Evolutionary conservation across 2,113 vertebrate species (phyloP).

Genomic region (Notarius quadriscutis): DNA sequence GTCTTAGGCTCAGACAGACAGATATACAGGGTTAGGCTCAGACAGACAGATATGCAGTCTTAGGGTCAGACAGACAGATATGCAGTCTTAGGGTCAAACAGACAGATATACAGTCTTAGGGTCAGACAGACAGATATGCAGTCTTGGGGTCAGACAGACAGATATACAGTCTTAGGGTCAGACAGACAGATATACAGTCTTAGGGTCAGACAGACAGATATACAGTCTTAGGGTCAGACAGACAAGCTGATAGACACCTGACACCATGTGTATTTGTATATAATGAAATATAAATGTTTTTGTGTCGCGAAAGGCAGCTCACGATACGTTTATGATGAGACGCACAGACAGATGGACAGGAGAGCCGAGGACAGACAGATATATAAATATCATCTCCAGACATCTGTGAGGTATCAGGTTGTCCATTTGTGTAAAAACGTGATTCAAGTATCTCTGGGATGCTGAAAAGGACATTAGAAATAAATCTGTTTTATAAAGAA

Average conservation of each 20-base stretch:
- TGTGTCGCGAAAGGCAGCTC: not conserved
- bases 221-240: not conserved
- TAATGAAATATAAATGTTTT: not conserved
- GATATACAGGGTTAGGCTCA: not conserved
- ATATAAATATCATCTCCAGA: not conserved
- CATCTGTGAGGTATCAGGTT: not conserved
- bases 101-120: not conserved
- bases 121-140: not conserved
- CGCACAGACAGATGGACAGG: not conserved
- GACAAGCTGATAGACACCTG: not conserved
- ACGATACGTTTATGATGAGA: not conserved
- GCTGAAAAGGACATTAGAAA: not conserved
- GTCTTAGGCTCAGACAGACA: not conserved
- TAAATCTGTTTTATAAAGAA: not conserved
- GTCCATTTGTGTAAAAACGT: not conserved
- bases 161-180: not conserved
- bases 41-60: not conserved
- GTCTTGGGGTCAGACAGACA: not conserved
- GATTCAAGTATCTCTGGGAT: not conserved
- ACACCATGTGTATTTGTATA: not conserved
- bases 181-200: not conserved
- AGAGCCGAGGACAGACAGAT: not conserved
- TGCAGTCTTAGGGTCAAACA: not conserved
- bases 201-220: not conserved
- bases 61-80: not conserved